Conservation (phyloP, 2,888 invertebrate species). For the Serrognathus titanus region DNA sequence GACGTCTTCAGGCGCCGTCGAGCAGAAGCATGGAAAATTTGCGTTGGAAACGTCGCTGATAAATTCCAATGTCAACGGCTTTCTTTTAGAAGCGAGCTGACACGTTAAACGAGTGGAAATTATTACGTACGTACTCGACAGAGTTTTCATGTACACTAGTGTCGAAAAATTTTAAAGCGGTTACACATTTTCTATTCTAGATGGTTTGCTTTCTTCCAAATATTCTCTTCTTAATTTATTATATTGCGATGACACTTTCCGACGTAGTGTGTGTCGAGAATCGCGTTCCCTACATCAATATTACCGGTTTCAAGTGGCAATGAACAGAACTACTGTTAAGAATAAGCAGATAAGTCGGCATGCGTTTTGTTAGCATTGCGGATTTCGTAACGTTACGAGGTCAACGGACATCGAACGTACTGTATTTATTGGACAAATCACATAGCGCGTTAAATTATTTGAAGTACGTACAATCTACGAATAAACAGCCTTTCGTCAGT, state of each 20-base stretch:
- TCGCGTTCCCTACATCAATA: background rate
- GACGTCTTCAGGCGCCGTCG: background rate
- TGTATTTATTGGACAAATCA: too few species aligned
- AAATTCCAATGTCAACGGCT: too few species aligned
- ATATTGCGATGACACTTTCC: background rate
- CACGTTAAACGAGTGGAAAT: too few species aligned
- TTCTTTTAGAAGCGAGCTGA: too few species aligned
- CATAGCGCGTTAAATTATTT: too few species aligned
- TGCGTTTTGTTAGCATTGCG: slow-evolving; percentile 35
- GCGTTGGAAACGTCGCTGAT: background rate
- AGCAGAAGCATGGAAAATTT: background rate
- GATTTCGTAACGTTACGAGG: slow-evolving; percentile 32
- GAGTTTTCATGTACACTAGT: background rate
- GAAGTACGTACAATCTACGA: too few species aligned
- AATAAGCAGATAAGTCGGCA: background rate
- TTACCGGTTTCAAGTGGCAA: background rate
- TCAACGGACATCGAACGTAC: slow-evolving; percentile 30
- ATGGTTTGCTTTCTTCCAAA: too few species aligned
- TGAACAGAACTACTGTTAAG: background rate
- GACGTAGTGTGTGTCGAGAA: background rate
- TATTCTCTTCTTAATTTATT: background rate
- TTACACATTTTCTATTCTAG: too few species aligned
- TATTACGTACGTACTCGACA: too few species aligned
- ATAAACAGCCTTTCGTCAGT: too few species aligned
- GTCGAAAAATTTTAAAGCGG: background rate